A percentile compares a stretch with the other conserved stretches of the same genome.
These are phyloP conservation scores for Torymus texanus DNA, from an alignment of 2,888 invertebrate genomes.

Conservation along the genomic window DNA sequence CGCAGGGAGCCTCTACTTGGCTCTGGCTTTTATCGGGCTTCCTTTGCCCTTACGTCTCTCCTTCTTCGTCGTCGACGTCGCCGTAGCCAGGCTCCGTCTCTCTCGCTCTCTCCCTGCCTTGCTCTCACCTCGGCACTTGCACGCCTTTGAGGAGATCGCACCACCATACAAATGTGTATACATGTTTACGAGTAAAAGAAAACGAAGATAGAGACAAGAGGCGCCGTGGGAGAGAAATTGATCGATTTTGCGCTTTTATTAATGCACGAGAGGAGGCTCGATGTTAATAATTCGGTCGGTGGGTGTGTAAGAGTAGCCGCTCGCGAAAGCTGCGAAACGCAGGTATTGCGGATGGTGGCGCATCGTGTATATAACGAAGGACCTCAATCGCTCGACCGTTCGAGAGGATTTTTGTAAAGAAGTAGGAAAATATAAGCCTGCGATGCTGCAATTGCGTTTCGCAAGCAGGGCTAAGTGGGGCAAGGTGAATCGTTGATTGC, in stretches of 20 bases:
- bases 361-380: not conserved
- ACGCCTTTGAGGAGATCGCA: slow-evolving; percentile 42
- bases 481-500: slow-evolving; percentile 55
- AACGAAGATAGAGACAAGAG: slow-evolving; percentile 1
- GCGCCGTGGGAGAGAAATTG: slow-evolving; percentile 19
- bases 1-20: slow-evolving; percentile 45
- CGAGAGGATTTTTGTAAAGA: slow-evolving; percentile 7
- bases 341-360: not conserved
- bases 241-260: slow-evolving; percentile 44
- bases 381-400: slow-evolving; percentile 3
- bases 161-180: not conserved
- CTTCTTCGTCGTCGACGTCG: slow-evolving; percentile 9
- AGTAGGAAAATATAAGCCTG: slow-evolving; percentile 9
- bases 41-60: slow-evolving; percentile 45
- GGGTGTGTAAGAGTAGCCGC: not conserved
- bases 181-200: not conserved
- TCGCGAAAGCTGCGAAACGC: not conserved
- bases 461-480: slow-evolving; percentile 43
- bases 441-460: slow-evolving; percentile 27
- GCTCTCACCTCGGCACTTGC: slow-evolving; percentile 42
- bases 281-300: slow-evolving; percentile 32
- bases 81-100: slow-evolving; percentile 10
- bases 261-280: slow-evolving; percentile 9
- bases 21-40: slow-evolving; percentile 50
- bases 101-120: slow-evolving; percentile 9